Conservation (phyloP, 2,797 vertebrate species). For the Trachops cirrhosus region DNA sequence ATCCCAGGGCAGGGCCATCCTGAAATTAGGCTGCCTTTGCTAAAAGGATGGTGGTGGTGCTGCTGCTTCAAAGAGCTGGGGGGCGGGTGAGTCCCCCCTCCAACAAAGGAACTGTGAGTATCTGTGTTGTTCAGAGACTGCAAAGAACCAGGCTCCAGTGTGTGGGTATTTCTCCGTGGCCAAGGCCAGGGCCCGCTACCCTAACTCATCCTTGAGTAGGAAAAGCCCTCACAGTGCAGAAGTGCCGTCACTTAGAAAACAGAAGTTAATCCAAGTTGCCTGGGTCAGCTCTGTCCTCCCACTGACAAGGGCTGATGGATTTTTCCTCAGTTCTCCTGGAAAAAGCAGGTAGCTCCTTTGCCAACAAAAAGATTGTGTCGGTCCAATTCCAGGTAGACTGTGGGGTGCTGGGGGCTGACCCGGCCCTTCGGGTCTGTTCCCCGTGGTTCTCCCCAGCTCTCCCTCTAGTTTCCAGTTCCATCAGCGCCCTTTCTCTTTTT, state of each 20-base stretch:
- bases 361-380: background rate
- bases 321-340: background rate
- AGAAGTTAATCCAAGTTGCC: background rate
- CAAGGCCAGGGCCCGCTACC: background rate
- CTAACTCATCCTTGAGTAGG: background rate
- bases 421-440: background rate
- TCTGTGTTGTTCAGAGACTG: background rate
- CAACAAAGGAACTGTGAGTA: background rate
- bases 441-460: background rate
- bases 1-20: conserved; percentile 9
- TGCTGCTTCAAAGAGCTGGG: background rate
- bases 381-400: background rate
- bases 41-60: background rate
- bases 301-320: background rate
- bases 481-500: background rate
- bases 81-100: background rate
- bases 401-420: background rate
- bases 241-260: background rate
- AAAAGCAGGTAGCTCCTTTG: background rate
- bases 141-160: background rate
- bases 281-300: background rate
- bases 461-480: background rate
- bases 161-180: background rate
- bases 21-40: background rate
- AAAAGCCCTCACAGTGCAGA: background rate